Conservation (phyloP, 1,140 invertebrate genomes). For the Cryptotermes secundus region DNA sequence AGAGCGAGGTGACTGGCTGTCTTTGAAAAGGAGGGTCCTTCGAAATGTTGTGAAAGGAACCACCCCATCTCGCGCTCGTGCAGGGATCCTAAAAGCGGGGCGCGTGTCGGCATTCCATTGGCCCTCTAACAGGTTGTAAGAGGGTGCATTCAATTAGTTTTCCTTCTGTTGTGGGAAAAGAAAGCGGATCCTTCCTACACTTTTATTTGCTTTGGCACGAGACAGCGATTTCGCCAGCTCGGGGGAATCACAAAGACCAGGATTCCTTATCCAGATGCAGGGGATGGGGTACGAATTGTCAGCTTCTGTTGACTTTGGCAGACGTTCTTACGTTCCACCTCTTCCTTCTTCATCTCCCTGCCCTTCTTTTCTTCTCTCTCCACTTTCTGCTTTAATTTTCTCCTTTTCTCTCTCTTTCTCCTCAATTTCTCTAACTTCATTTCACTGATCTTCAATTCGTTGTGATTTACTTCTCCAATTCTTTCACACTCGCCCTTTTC, state of each 20-base stretch:
- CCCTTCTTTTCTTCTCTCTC: no score
- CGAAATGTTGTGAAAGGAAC: not conserved
- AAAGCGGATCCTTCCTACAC: not conserved
- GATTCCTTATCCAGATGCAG: not conserved
- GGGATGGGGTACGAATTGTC: no score
- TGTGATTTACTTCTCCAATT: no score
- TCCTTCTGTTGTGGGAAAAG: not conserved
- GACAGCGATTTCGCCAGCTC: not conserved
- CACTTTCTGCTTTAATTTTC: no score
- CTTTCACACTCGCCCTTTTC: no score
- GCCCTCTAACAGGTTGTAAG: not conserved
- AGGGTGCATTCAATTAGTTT: not conserved
- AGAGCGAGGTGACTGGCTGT: not conserved
- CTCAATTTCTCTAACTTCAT: no score
- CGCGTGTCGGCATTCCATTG: not conserved
- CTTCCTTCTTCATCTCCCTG: no score
- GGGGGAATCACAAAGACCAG: not conserved
- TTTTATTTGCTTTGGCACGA: conserved; percentile 2
- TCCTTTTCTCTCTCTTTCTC: no score
- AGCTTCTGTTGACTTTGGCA: no score
- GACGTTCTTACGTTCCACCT: no score
- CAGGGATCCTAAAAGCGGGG: not conserved
- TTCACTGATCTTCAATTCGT: no score
- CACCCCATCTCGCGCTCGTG: not conserved
- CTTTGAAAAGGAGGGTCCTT: conserved; percentile 1